Base-by-base conservation (phyloP, 1,140 invertebrate genomes). In the Branchinecta lynchi region DNA sequence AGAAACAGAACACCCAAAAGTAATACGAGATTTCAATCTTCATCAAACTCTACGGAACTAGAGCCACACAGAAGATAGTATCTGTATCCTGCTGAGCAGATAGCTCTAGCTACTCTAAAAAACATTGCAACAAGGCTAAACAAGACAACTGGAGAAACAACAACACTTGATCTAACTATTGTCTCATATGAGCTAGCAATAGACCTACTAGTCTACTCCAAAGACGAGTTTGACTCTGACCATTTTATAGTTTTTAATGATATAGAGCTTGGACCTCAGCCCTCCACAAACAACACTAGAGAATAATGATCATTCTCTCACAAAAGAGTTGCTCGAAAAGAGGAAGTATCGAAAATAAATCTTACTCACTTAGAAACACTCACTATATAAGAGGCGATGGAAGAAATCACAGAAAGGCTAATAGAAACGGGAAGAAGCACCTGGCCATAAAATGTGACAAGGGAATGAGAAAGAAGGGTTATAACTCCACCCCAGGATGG, bases 11-110 rank as follows among this genome's bases (percentile, higher is more conserved):
- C n/a, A 51, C 9, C 46, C 46, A 51, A 51, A 51, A 51, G n/a
- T 51, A 51, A 51, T 51, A 51, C 9, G 46, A 51, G 46, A 51
- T 51, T 51, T 51, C n/a, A 51, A 51, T 51, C 46, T 51, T 51
- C 46, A 51, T 51, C 46, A 51, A 9, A 51, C 46, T 51, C 46
- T 51, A 51, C n/a, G 46, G n/a, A 51, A 51, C n/a, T n/a, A n/a
- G n/a, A 51, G 46, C 46, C 46, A 51, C 46, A 51, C 46, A 9
- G 46, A 51, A 51, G 9, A 51, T 51, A n/a, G 9, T 51, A 51
- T 9, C 9, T 51, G 9, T 9, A 51, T 51, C 46, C 46, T 9
- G 46, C 9, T 9, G 46, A 51, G n/a, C 46, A 51, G 46, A 51
- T 51, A 51, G 46, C 46, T 51, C 9, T 51, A 9, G 46, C 46